Evolutionary conservation across 2,113 vertebrate species (phyloP).

Genomic region (Grus americana): DNA sequence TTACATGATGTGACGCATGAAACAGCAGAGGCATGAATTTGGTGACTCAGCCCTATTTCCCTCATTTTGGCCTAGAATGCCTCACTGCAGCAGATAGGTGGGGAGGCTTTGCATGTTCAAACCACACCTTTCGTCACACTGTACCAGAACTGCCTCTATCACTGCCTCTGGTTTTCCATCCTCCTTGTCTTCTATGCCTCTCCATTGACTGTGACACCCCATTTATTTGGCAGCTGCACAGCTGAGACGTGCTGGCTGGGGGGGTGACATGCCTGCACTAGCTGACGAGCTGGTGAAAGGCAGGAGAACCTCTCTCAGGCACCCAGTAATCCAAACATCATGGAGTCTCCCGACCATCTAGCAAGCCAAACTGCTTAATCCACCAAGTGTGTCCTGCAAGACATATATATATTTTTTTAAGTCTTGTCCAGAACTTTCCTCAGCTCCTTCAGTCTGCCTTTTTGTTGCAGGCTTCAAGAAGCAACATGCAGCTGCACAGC

Average conservation of each 20-base stretch:
- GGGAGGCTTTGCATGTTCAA: not conserved
- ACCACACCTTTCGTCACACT: not conserved
- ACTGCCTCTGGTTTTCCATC: not conserved
- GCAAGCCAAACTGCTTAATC: not conserved
- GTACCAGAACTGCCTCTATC: not conserved
- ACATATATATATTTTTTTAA: not conserved
- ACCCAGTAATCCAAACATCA: not conserved
- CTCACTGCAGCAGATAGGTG: not conserved
- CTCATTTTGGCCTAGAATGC: not conserved
- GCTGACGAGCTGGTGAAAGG: not conserved
- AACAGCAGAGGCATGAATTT: not conserved
- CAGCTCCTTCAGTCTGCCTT: not conserved
- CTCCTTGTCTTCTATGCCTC: not conserved
- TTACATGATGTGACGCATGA: not conserved
- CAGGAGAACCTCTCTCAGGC: not conserved
- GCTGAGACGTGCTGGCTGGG: not conserved
- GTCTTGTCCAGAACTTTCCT: not conserved
- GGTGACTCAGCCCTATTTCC: slow-evolving; percentile 14
- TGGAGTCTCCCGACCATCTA: not conserved
- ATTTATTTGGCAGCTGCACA: not conserved
- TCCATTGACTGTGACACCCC: not conserved
- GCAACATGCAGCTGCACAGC: not conserved
- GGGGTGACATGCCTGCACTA: rapidly evolving
- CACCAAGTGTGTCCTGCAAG: not conserved
- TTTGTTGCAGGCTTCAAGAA: slow-evolving; percentile 14